Conservation (phyloP, 30 jellyfish, hydroid and myxozoan genomes). For the Chrysaora quinquecirrha region DNA sequence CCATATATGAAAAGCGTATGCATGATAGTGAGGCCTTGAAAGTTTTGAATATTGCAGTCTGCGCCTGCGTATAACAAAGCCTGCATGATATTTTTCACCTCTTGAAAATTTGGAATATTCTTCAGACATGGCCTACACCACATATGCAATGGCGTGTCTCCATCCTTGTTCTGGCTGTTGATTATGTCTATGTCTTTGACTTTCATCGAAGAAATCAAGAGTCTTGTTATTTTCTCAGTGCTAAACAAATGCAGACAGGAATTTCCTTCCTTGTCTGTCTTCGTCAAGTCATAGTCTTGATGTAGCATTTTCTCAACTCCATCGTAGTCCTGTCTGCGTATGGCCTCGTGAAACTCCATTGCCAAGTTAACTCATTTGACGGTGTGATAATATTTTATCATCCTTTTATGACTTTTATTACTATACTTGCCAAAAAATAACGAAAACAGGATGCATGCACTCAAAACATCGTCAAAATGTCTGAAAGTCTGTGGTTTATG, state of each 20-base stretch:
- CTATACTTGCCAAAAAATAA: too few species aligned
- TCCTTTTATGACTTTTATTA: too few species aligned
- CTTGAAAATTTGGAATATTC: background rate
- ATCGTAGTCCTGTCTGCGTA: background rate
- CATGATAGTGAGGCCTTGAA: background rate
- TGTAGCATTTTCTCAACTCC: background rate
- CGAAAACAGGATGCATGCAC: too few species aligned
- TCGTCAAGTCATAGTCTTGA: background rate
- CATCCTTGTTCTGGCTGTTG: conserved; percentile 26
- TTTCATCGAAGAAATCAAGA: background rate
- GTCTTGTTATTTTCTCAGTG: background rate
- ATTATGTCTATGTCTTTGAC: background rate
- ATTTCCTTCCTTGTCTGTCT: background rate
- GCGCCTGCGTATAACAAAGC: conserved; percentile 46
- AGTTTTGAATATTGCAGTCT: conserved; percentile 28
- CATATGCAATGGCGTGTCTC: conserved; percentile 41
- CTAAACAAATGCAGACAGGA: background rate
- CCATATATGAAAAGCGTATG: conserved; percentile 22
- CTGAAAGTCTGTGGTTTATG: too few species aligned
- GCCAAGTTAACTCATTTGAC: too few species aligned
- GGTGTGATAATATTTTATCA: too few species aligned
- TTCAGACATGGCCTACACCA: background rate
- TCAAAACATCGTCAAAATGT: too few species aligned
- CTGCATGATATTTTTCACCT: background rate
- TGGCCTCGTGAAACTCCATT: too few species aligned